A percentile compares a stretch with the other conserved stretches of the same genome.
phyloP scores from a whole-genome alignment of 2,113 vertebrate genomes.

The Albula glossodonta region DNA sequence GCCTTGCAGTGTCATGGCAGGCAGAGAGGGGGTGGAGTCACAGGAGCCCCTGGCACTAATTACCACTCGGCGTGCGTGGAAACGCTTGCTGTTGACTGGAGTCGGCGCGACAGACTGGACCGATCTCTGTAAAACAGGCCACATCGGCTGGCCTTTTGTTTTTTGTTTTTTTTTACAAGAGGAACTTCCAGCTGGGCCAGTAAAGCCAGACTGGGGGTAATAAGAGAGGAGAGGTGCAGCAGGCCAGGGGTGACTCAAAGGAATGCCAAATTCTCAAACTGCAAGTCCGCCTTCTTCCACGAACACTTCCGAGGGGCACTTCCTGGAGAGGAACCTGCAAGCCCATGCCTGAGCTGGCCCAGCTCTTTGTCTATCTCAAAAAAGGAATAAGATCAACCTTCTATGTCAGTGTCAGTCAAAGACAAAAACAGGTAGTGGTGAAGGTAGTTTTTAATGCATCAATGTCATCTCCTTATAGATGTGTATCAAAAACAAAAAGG shows the following conservation, averaged over 20 bases:
- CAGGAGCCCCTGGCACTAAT: not conserved
- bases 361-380: not conserved
- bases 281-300: not conserved
- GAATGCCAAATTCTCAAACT: not conserved
- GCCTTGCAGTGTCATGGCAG: not conserved
- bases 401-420: not conserved
- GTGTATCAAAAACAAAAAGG: not conserved
- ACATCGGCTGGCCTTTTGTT: not conserved
- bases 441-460: not conserved
- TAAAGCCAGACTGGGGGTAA: not conserved
- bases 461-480: not conserved
- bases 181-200: slow-evolving; percentile 2
- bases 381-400: not conserved
- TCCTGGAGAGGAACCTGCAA: not conserved
- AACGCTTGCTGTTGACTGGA: not conserved
- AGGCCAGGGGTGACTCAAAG: not conserved
- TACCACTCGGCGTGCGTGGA: not conserved
- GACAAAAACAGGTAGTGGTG: not conserved
- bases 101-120: not conserved
- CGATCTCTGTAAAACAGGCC: not conserved
- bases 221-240: not conserved
- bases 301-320: not conserved
- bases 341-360: no score
- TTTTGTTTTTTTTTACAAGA: not conserved
- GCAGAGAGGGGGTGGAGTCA: not conserved